phyloP scores from a whole-genome alignment of 2,888 invertebrate species.

The Athrips mouffetella region DNA sequence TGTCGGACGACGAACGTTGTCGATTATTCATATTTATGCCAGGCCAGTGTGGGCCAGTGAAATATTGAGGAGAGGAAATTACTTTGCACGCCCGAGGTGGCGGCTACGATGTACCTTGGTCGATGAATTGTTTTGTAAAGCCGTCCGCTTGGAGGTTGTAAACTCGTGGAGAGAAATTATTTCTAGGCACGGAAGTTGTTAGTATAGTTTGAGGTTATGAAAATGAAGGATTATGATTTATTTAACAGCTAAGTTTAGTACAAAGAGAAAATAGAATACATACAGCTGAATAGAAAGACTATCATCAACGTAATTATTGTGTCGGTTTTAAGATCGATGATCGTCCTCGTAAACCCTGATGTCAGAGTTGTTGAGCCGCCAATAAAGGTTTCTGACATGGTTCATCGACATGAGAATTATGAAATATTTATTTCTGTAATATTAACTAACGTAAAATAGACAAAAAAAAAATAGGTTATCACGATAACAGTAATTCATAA shows the following conservation, averaged over 20 bases:
- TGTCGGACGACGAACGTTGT: slow-evolving; percentile 47
- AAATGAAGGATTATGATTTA: neutral
- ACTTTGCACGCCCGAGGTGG: slow-evolving; percentile 38
- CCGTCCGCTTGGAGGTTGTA: neutral
- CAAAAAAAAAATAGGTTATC: no score
- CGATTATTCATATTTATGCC: slow-evolving; percentile 56
- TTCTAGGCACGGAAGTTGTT: slow-evolving; percentile 4
- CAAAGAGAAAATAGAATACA: no score
- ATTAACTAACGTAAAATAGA: no score
- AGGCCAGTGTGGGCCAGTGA: slow-evolving; percentile 26
- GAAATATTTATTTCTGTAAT: no score
- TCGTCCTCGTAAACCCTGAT: no score
- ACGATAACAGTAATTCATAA: no score
- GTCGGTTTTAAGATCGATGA: no score
- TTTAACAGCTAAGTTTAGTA: neutral
- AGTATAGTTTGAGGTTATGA: neutral
- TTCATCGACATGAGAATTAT: no score
- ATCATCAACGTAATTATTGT: no score
- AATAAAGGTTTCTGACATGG: no score
- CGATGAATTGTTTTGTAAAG: slow-evolving; percentile 27
- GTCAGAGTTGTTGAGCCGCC: no score
- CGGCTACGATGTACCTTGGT: slow-evolving; percentile 18
- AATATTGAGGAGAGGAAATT: slow-evolving; percentile 36
- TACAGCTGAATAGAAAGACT: no score
- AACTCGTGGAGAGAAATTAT: slow-evolving; percentile 1